These are phyloP conservation scores for Trochalopteron elliotii DNA, from an alignment of 2,113 vertebrate genomes.

Conservation along the genomic window DNA sequence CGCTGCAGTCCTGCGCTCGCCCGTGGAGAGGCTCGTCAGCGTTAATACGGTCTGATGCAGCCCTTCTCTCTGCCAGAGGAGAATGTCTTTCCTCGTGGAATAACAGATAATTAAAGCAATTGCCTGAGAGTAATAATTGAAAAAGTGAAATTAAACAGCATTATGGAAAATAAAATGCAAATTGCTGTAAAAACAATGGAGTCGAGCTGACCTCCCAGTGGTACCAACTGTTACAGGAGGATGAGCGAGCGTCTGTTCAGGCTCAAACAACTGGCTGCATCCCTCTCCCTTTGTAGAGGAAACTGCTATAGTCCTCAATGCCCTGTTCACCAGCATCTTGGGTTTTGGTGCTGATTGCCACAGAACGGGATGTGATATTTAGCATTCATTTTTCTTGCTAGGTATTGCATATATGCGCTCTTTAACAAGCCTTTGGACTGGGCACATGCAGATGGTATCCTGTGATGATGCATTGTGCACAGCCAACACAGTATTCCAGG, in stretches of 20 bases:
- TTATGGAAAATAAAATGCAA: constrained; percentile 69
- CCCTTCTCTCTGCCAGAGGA: constrained; percentile 58
- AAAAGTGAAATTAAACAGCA: constrained; percentile 68
- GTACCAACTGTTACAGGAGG: constrained; percentile 29
- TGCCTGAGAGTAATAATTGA: constrained; percentile 72
- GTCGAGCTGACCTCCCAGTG: constrained; percentile 17
- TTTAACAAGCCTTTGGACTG: neutral
- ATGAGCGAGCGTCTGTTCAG: neutral
- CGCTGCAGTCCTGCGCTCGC: constrained; percentile 26
- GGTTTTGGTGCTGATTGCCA: neutral
- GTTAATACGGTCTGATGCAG: constrained; percentile 46
- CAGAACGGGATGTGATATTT: neutral
- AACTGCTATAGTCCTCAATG: neutral
- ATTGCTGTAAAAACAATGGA: constrained; percentile 59
- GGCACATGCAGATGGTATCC: neutral
- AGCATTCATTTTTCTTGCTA: neutral
- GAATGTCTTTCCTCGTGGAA: constrained; percentile 65
- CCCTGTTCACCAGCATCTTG: neutral
- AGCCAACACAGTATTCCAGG: neutral
- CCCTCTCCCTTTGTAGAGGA: neutral
- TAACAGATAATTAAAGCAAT: constrained; percentile 74
- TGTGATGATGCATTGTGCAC: neutral
- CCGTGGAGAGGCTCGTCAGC: constrained; percentile 53
- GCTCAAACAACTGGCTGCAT: neutral
- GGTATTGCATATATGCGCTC: rapidly evolving